phyloP scores from a whole-genome alignment of 2,888 invertebrate species.

The Ligdia adustata region DNA sequence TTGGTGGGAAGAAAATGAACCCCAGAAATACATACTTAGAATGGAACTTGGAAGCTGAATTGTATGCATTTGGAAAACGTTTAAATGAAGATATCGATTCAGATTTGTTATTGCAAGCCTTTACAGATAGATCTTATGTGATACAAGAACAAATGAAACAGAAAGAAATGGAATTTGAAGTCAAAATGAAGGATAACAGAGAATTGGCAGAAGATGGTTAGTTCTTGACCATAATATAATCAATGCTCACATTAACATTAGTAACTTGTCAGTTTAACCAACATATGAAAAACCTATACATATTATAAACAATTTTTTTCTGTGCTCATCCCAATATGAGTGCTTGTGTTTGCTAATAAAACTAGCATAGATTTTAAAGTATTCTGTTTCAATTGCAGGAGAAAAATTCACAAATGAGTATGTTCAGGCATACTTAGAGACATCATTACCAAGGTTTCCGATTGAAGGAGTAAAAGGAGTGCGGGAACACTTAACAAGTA shows the following conservation, averaged over 20 bases:
- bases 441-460: conserved; percentile 89
- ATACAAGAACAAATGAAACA: conserved; percentile 88
- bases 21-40: conserved; percentile 87
- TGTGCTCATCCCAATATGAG: no score
- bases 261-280: no score
- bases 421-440: conserved; percentile 87
- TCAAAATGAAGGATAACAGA: conserved; percentile 87
- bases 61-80: conserved; percentile 94
- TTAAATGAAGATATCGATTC: conserved; percentile 92
- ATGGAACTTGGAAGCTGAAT: conserved; percentile 95
- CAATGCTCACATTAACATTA: no score
- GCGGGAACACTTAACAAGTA: conserved; percentile 86
- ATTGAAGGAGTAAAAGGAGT: conserved; percentile 89
- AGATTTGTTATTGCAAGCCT: conserved; percentile 88
- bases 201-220: conserved; percentile 86
- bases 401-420: conserved; percentile 86
- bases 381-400: conserved; percentile 74
- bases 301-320: no score
- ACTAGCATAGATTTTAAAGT: no score
- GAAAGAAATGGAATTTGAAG: conserved; percentile 87
- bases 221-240: no score
- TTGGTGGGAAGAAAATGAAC: conserved; percentile 80
- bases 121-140: conserved; percentile 91
- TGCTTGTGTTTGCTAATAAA: no score
- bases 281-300: no score